phyloP scores from a whole-genome alignment of 1,140 invertebrate species.

The Chymomyza costata region DNA sequence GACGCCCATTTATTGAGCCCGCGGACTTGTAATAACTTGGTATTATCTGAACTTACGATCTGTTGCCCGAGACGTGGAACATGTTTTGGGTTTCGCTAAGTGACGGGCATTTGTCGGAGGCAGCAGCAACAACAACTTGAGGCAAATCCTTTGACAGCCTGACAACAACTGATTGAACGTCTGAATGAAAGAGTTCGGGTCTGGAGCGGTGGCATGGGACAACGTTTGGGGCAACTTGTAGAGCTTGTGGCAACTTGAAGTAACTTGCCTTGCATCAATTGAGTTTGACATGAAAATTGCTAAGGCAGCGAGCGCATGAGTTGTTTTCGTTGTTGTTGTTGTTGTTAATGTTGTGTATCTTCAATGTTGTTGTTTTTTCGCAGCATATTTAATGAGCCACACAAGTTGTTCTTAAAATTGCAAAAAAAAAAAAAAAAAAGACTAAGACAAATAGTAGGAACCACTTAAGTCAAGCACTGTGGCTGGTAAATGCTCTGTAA shows the following conservation, averaged over 20 bases:
- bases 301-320: too few species aligned
- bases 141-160: slow-evolving; percentile 7
- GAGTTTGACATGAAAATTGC: slow-evolving; percentile 68
- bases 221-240: too few species aligned
- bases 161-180: too few species aligned
- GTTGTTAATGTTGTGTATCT: slow-evolving; percentile 24
- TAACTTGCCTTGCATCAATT: slow-evolving; percentile 52
- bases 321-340: slow-evolving; percentile 17
- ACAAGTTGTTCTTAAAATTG: too few species aligned
- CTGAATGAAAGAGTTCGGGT: too few species aligned
- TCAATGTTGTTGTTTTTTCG: slow-evolving; percentile 48
- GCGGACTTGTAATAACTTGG: slow-evolving; percentile 56
- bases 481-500: too few species aligned
- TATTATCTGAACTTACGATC: slow-evolving; percentile 1
- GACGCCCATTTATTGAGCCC: slow-evolving; percentile 71
- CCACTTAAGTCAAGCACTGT: too few species aligned
- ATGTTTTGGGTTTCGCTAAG: slow-evolving; percentile 65
- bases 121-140: slow-evolving; percentile 3
- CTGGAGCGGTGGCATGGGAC: too few species aligned
- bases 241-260: too few species aligned
- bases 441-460: too few species aligned
- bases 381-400: slow-evolving; percentile 65
- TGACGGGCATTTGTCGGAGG: slow-evolving; percentile 66
- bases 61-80: slow-evolving; percentile 10
- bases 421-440: too few species aligned